A percentile compares a stretch with the other conserved stretches of the same genome.
phyloP scores from a whole-genome alignment of 2,113 vertebrate genomes.

The Gasterosteus aculeatus region DNA sequence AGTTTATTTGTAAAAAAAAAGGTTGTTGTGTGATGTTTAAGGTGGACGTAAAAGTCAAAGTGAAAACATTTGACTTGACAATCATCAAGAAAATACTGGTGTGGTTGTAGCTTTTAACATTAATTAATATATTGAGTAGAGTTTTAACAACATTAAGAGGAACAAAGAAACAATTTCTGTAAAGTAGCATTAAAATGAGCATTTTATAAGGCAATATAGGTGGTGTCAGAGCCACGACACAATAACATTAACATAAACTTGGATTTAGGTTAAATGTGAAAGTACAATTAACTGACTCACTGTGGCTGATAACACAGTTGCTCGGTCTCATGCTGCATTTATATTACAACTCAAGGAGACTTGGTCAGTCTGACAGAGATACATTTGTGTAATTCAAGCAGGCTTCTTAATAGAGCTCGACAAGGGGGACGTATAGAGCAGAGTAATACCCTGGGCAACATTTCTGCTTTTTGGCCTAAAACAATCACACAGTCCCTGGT shows the following conservation, averaged over 20 bases:
- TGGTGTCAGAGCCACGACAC: neutral
- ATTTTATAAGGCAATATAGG: neutral
- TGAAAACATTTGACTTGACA: neutral
- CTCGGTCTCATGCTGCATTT: neutral
- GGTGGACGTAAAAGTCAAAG: neutral
- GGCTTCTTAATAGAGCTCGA: constrained; percentile 50
- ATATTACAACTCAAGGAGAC: constrained; percentile 16
- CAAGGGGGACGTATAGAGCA: constrained; percentile 33
- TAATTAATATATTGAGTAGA: neutral
- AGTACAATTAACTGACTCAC: constrained; percentile 15
- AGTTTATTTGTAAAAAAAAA: neutral
- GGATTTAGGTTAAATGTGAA: neutral
- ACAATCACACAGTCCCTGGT: constrained; percentile 56
- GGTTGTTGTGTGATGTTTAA: neutral
- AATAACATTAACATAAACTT: neutral
- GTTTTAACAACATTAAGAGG: neutral
- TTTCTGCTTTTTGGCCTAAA: constrained; percentile 56
- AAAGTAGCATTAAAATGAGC: neutral
- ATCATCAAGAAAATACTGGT: neutral
- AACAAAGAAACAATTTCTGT: neutral
- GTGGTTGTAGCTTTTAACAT: neutral
- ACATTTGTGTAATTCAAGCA: constrained; percentile 39
- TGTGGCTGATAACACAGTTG: constrained; percentile 9
- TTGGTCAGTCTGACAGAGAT: constrained; percentile 34
- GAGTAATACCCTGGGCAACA: constrained; percentile 58